A percentile compares a stretch with the other conserved stretches of the same genome.
phyloP scores from a whole-genome alignment of 2,113 vertebrate species.

The Channa argus region DNA sequence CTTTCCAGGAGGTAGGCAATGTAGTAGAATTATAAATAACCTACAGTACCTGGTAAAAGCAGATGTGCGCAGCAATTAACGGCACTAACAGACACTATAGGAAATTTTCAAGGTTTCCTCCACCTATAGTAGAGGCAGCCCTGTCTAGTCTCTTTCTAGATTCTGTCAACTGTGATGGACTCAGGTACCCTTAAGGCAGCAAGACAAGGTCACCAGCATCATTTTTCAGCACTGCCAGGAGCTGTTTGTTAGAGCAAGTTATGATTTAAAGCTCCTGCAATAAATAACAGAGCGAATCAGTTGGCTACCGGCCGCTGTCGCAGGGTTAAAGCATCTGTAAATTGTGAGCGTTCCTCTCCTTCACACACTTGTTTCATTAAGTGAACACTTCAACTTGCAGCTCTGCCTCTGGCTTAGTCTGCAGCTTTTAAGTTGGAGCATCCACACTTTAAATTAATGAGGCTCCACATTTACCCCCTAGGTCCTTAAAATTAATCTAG shows the following conservation, averaged over 20 bases:
- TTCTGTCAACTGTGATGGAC: slow-evolving; percentile 47
- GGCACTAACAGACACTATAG: too few relatives aligned
- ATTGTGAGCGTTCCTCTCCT: slow-evolving; percentile 45
- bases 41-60: neutral
- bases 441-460: slow-evolving; percentile 43
- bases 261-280: slow-evolving; percentile 64
- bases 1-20: neutral
- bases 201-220: slow-evolving; percentile 65
- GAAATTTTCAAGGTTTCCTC: too few relatives aligned
- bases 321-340: slow-evolving; percentile 56
- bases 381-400: slow-evolving; percentile 15
- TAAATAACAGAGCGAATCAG: slow-evolving; percentile 69
- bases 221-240: slow-evolving; percentile 43
- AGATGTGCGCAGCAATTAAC: neutral
- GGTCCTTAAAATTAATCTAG: slow-evolving; percentile 32
- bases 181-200: slow-evolving; percentile 34
- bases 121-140: neutral
- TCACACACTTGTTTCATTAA: slow-evolving; percentile 16
- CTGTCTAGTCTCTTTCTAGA: slow-evolving; percentile 31
- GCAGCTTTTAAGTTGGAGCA: slow-evolving; percentile 30
- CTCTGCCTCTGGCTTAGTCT: slow-evolving; percentile 14
- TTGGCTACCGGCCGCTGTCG: slow-evolving; percentile 40
- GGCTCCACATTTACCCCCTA: slow-evolving; percentile 42
- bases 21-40: too few relatives aligned
- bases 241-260: slow-evolving; percentile 55